Conservation (phyloP, 2,113 vertebrate species). For the Entelurus aequoreus region DNA sequence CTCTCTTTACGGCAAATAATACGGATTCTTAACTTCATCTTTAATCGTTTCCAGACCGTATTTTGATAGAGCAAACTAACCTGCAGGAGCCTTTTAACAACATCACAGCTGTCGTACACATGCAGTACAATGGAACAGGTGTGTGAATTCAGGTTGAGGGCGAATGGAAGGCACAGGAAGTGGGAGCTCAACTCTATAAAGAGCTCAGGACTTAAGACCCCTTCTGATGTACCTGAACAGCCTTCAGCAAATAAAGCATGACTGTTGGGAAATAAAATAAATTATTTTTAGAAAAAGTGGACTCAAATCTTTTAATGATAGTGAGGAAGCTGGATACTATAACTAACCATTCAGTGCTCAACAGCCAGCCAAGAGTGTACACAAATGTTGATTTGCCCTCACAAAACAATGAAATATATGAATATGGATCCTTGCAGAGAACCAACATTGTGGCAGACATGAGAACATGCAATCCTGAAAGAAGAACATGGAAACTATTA, state of each 20-base stretch:
- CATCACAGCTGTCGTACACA: conserved; percentile 59
- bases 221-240: conserved; percentile 23
- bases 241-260: conserved; percentile 32
- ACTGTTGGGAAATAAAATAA: conserved; percentile 33
- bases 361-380: conserved; percentile 51
- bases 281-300: conserved; percentile 11
- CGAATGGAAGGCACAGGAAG: conserved; percentile 72
- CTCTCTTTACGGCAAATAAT: too few relatives aligned
- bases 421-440: conserved; percentile 58
- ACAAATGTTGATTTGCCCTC: conserved; percentile 46
- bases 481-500: conserved; percentile 3
- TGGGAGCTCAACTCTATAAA: conserved; percentile 68
- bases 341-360: conserved; percentile 60
- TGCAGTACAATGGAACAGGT: conserved; percentile 51
- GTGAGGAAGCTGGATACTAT: neutral
- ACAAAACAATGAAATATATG: conserved; percentile 57
- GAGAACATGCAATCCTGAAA: conserved; percentile 61
- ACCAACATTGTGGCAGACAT: conserved; percentile 50
- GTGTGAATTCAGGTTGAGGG: conserved; percentile 60
- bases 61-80: conserved; percentile 36
- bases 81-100: conserved; percentile 65
- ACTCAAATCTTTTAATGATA: neutral
- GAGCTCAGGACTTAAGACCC: conserved; percentile 39
- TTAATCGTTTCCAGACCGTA: too few relatives aligned
- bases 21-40: too few relatives aligned